These are phyloP conservation scores for Petroica traversi DNA, from an alignment of 2,113 vertebrate species.

Conservation along the genomic window DNA sequence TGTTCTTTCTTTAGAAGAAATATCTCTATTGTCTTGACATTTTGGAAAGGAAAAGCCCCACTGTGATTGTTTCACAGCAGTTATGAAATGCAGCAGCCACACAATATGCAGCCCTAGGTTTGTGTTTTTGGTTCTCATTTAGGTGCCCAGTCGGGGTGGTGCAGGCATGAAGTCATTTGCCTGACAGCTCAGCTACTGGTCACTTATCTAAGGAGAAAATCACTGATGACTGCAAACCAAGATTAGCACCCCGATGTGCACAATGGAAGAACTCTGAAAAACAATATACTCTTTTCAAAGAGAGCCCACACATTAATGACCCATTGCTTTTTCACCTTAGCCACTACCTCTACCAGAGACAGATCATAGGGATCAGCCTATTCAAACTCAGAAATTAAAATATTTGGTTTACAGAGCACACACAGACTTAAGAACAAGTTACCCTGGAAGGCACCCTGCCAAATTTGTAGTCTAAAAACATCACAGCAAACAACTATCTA, in stretches of 20 bases:
- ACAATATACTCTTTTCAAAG: neutral
- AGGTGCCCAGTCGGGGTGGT: neutral
- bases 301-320: neutral
- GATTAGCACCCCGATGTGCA: neutral
- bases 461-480: neutral
- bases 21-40: constrained; percentile 44
- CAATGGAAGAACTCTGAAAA: constrained; percentile 2
- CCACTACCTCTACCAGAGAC: neutral
- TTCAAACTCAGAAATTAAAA: neutral
- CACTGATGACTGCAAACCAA: constrained; percentile 29
- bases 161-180: constrained; percentile 15
- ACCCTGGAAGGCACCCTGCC: neutral
- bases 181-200: neutral
- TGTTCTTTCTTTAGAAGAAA: constrained; percentile 58
- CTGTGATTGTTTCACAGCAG: constrained; percentile 41
- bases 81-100: constrained; percentile 20
- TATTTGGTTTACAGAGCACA: neutral
- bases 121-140: neutral
- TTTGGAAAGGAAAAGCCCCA: constrained; percentile 57
- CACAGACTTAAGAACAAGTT: neutral
- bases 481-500: neutral
- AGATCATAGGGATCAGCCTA: neutral
- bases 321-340: neutral
- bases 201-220: constrained; percentile 41
- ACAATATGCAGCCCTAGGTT: constrained; percentile 7